Evolutionary conservation across 2,888 invertebrate genomes (phyloP), one percentile per base, ranked within the genome.

Genomic region (Drosophila dives): DNA sequence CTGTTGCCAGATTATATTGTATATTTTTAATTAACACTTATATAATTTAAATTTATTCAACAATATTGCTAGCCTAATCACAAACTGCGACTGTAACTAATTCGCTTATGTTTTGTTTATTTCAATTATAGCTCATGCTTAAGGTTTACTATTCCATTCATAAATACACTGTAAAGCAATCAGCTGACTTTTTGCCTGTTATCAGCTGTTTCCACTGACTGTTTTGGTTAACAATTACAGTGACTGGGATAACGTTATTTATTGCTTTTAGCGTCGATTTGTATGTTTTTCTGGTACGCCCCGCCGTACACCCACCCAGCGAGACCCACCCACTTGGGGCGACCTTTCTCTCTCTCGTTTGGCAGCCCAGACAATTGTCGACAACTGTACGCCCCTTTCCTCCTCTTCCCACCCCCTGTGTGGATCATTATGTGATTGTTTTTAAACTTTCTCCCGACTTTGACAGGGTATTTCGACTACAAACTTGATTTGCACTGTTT

Each of bases 241-340:
- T 77, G 66, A 49, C 62, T 64, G 45, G 33, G 59, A 71, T 54
- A 60, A 67, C 55, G 66, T 78, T 72, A 83, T 72, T 77, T 75
- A 74, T 72, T 55, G 79, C 84, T 73, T 81, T 88, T 82, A 85
- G 73, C 77, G 68, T 72, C 83, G 75, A 82, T 87, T 84, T 87
- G 77, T 82, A 67, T 79, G 64, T 72, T 23, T 23, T 8, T 51
- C 76, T 62, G 68, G 36, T 58, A 72, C 86, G 73, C 82, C 87
- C 53, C 55, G 4, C 64, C n/a, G 15, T 33, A 50, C 51, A 8
- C 62, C 40, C 33, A 53, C 11, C 45, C 42, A 29, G 7, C 20
- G 54, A n/a, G 29, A 5, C 56, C 59, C 53, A 34, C 23, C 53
- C 23, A 36, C 34, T 23, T 32, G 36, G 11, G 15, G 20, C 59